Conservation (phyloP, 2,888 invertebrate species). For the Caenorhabditis wallacei region DNA sequence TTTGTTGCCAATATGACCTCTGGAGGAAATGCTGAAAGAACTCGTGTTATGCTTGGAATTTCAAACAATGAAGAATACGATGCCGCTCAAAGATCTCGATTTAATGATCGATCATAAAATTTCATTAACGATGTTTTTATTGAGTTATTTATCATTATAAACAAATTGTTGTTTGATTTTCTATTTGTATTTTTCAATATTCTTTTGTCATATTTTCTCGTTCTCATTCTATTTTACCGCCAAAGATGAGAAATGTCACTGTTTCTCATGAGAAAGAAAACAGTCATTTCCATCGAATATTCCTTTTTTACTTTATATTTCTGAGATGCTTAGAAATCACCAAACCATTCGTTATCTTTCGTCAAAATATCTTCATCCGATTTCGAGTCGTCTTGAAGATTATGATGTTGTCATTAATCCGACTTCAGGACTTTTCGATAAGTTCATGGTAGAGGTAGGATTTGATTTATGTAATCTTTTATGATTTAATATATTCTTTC, state of each 20-base stretch:
- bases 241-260: constrained; percentile 11
- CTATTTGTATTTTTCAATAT: background rate
- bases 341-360: background rate
- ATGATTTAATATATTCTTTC: background rate
- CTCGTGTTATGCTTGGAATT: background rate
- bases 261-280: background rate
- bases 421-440: background rate
- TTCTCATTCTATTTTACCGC: constrained; percentile 13
- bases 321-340: background rate
- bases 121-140: no score
- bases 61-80: background rate
- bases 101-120: no score
- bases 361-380: background rate
- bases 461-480: no score
- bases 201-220: background rate
- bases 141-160: background rate
- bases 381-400: constrained; percentile 9
- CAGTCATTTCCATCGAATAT: background rate
- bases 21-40: background rate
- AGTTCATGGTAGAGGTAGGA: constrained; percentile 39
- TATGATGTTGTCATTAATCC: constrained; percentile 41
- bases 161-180: background rate
- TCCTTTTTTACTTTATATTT: background rate
- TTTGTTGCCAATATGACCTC: background rate
- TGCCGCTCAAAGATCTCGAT: no score